phyloP scores from a whole-genome alignment of 2,113 vertebrate species.

The Puffinus mauretanicus region DNA sequence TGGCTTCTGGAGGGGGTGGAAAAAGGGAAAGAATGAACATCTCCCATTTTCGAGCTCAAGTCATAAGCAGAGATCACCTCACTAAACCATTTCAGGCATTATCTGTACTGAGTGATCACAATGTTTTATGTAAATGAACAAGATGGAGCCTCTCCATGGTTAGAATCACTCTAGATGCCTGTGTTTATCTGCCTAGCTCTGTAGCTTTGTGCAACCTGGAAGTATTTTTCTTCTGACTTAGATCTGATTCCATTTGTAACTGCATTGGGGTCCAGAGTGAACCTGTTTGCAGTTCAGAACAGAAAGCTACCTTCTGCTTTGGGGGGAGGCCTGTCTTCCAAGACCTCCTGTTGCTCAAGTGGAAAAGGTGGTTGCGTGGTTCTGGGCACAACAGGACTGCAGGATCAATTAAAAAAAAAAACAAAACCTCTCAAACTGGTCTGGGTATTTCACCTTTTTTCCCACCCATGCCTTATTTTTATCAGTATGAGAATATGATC shows the following conservation, averaged over 20 bases:
- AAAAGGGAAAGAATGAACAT: neutral
- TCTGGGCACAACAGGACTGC: neutral
- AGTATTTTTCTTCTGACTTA: neutral
- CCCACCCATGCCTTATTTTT: too few species aligned
- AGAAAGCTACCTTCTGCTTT: neutral
- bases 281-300: neutral
- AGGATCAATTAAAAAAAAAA: neutral
- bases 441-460: neutral
- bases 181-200: neutral
- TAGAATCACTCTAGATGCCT: neutral
- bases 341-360: neutral
- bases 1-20: neutral
- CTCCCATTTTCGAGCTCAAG: neutral
- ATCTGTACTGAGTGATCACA: neutral
- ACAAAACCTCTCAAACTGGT: neutral
- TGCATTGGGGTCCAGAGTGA: neutral
- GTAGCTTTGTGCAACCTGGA: neutral
- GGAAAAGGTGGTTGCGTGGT: neutral
- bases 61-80: neutral
- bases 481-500: neutral
- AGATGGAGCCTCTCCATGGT: rapidly evolving
- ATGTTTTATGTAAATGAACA: neutral
- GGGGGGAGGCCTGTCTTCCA: neutral
- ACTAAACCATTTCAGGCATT: neutral
- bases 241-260: neutral